Base-by-base conservation (phyloP, 2,113 vertebrate species). In the Cisticola juncidis region DNA sequence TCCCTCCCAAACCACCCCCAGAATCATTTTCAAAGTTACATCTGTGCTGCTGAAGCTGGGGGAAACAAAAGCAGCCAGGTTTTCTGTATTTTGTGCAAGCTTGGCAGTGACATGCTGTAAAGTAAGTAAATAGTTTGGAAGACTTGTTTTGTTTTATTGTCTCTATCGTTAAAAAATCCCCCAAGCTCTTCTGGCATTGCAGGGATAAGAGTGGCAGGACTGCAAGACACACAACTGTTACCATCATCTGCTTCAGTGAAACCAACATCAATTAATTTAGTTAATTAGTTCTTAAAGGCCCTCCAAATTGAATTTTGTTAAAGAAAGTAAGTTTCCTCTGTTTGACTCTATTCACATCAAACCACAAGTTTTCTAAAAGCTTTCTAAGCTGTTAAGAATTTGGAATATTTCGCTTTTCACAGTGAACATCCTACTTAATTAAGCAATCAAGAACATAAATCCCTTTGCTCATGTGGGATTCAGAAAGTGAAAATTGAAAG, bases 361-460 rank as follows among this genome's bases (percentile, higher is more conserved):
- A 92, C 36, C 81, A 77, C 24, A 88, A 91, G 61, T 93, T 89
- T 94, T 72, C 54, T 53, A 65, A 91, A 82, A 88, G 77, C 87
- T 86, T 81, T 54, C 47, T 90, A 91, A 92, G 81, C 81, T 81
- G 29, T 81, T 87, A 81, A 90, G 82, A 86, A 81, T 79, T 82
- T 50, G 42, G 64, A 76, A 88, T 77, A 83, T 86, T 93, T 60
- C 9, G 18, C 35, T 81, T 84, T 88, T 57, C 29, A 33, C 56
- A 65, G 76, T 47, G 58, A 94, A 84, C 35, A 81, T 82, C 74
- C 81, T 73, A 71, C 81, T 96, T 97, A 95, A 96, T 97, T 92
- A 95, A 96, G 51, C 50, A 92, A 95, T 96, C 86, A 94, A 92
- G 93, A 85, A 86, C 95, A 96, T 57, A 95, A 91, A 96, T 91